These are phyloP conservation scores for Sturnira hondurensis DNA, from an alignment of 2,113 vertebrate species.

Conservation along the genomic window DNA sequence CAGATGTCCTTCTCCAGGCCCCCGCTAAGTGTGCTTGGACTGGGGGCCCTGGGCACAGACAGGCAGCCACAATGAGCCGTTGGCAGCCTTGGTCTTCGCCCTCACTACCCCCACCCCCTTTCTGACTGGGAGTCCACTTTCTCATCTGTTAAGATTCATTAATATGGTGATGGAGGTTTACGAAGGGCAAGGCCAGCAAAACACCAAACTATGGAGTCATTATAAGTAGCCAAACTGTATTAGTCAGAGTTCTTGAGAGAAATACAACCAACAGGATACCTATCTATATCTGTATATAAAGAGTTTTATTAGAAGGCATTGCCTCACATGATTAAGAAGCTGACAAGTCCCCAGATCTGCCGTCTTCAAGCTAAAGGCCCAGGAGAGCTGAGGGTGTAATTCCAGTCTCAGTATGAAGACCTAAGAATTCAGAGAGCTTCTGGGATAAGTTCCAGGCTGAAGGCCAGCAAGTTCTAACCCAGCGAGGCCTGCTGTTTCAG, in stretches of 20 bases:
- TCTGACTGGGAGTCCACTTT: constrained; percentile 35
- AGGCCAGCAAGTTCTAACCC: neutral
- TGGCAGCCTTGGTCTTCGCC: neutral
- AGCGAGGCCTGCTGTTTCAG: neutral
- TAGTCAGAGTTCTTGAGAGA: neutral
- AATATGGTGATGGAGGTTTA: neutral
- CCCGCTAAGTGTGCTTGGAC: constrained; percentile 59
- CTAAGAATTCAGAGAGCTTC: neutral
- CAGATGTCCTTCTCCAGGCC: constrained; percentile 58
- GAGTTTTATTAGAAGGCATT: neutral
- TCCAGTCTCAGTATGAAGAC: neutral
- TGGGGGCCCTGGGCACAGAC: neutral
- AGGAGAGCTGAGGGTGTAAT: neutral
- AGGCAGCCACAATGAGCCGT: neutral
- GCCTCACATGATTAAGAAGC: neutral
- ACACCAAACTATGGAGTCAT: neutral
- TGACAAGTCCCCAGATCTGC: neutral
- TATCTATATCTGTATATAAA: neutral
- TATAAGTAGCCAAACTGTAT: neutral
- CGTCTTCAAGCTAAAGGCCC: neutral
- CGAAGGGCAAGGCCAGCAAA: neutral
- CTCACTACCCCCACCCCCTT: neutral
- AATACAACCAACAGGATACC: neutral
- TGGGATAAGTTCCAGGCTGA: neutral
- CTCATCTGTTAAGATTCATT: constrained; percentile 19